Evolutionary conservation across 2,797 vertebrate species (phyloP).

Genomic region (Xiphorhynchus erythropygius): DNA sequence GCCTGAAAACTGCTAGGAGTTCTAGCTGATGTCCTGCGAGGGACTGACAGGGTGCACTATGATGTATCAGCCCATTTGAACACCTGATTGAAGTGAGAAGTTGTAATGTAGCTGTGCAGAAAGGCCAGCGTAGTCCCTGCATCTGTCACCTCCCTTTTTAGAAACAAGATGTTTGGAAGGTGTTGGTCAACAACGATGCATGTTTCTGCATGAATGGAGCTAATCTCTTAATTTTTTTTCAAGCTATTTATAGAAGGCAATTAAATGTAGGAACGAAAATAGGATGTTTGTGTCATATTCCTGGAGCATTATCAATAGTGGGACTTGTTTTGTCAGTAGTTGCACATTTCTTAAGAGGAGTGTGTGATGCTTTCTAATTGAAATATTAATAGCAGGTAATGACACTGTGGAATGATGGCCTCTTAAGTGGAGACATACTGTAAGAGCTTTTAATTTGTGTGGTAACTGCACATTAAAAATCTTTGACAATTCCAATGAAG

Average conservation of each 20-base stretch:
- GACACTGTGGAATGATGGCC: not conserved
- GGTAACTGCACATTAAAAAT: conserved; percentile 32
- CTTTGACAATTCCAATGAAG: conserved; percentile 12
- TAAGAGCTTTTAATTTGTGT: conserved; percentile 38
- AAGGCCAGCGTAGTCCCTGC: not conserved
- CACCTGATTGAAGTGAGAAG: not conserved
- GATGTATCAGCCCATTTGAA: not conserved
- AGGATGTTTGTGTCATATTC: not conserved
- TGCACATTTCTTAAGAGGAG: not conserved
- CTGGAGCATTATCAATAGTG: not conserved
- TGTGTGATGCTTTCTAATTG: not conserved
- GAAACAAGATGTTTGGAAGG: not conserved
- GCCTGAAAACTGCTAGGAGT: not conserved
- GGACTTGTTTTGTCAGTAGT: not conserved
- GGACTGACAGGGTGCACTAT: not conserved
- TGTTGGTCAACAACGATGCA: not conserved
- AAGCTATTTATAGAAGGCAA: not conserved
- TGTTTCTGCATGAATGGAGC: not conserved
- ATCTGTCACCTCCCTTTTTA: not conserved
- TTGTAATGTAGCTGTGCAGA: not conserved
- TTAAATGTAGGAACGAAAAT: not conserved
- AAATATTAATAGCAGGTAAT: conserved; percentile 52
- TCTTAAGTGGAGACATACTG: not conserved
- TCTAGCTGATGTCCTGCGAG: not conserved
- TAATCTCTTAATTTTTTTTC: not conserved